Base-by-base conservation (phyloP, 2,113 vertebrate genomes). In the Zosterops borbonicus region DNA sequence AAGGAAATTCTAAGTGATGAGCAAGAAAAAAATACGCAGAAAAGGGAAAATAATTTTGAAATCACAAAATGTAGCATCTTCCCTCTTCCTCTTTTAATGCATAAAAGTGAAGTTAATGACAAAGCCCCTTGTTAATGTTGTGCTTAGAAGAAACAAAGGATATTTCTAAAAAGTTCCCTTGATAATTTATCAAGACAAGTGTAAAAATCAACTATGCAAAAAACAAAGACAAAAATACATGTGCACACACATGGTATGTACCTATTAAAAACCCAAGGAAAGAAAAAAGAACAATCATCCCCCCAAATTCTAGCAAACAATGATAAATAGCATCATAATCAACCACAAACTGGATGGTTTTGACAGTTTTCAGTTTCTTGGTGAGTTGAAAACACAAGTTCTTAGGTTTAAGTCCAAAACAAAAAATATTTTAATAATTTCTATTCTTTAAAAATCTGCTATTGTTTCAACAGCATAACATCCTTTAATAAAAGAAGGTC, bases 71-170 rank as follows among this genome's bases (percentile, higher is more conserved):
- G 39, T 50, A 15, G 15, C 53, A 46, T 19, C 16, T 76, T 33
- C 7, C 9, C 23, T 46, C 46, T 91, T 55, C 55, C 42, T 13
- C 16, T 83, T 96, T 91, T 94, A 95, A 94, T 93, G 80, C 56
- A 90, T 91, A 93, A 92, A 94, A 92, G 64, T 81, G 49, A 94
- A 95, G 52, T 70, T 90, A 92, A 81, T 93, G 60, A 82, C 65
- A 81, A 90, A 83, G 8, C 18, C 0, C 3, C 14, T 73, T 75
- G n/a, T 19, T 89, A 94, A 87, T 84, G 41, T 39, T 69, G 46
- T 71, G 41, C 27, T 91, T 89, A 93, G 41, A 39, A 81, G 69
- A 77, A 88, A 90, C 53, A 93, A 81, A 75, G 6, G 23, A 9
- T 60, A 70, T 93, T 86, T 92, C 42, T 74, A 68, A 92, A 93